A percentile compares a stretch with the other conserved stretches of the same genome.
Evolutionary conservation across 2,888 invertebrate species (phyloP).

Genomic region (Cosmopolites sordidus): DNA sequence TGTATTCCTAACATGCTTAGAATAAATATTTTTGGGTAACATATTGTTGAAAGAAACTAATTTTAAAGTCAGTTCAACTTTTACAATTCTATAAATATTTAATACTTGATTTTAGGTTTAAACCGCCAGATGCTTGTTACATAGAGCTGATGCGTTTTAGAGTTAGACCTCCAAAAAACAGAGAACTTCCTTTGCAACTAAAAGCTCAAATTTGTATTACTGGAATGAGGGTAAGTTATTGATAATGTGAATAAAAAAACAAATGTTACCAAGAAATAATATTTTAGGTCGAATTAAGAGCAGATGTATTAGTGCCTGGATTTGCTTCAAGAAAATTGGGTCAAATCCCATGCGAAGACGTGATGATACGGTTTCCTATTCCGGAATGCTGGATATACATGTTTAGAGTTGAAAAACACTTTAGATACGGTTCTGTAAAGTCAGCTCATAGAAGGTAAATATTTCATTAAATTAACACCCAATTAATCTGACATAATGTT

Average conservation of each 20-base stretch:
- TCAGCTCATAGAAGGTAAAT: conserved; percentile 71
- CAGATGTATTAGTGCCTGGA: conserved; percentile 94
- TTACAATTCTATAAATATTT: not conserved
- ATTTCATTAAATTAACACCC: not conserved
- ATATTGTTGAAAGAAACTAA: too few species aligned
- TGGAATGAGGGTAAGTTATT: conserved; percentile 65
- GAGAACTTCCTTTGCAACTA: conserved; percentile 93
- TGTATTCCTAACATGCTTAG: too few species aligned
- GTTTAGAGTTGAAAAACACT: conserved; percentile 97
- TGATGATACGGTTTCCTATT: conserved; percentile 92
- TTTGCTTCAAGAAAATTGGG: conserved; percentile 94
- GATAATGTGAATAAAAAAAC: not conserved
- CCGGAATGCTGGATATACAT: conserved; percentile 99
- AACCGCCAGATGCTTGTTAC: conserved; percentile 96
- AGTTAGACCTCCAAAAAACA: conserved; percentile 89
- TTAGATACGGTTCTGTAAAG: conserved; percentile 95
- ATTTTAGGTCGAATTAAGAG: conserved; percentile 81
- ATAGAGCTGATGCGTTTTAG: conserved; percentile 95
- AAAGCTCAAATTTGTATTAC: conserved; percentile 85
- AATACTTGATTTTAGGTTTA: conserved; percentile 61
- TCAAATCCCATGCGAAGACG: conserved; percentile 96
- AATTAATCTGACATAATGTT: too few species aligned
- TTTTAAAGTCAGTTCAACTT: too few species aligned
- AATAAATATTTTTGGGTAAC: too few species aligned
- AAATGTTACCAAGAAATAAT: not conserved